Evolutionary conservation across 2,113 vertebrate species (phyloP), one percentile per base, ranked within the genome.

Genomic region (Podarcis cretensis): DNA sequence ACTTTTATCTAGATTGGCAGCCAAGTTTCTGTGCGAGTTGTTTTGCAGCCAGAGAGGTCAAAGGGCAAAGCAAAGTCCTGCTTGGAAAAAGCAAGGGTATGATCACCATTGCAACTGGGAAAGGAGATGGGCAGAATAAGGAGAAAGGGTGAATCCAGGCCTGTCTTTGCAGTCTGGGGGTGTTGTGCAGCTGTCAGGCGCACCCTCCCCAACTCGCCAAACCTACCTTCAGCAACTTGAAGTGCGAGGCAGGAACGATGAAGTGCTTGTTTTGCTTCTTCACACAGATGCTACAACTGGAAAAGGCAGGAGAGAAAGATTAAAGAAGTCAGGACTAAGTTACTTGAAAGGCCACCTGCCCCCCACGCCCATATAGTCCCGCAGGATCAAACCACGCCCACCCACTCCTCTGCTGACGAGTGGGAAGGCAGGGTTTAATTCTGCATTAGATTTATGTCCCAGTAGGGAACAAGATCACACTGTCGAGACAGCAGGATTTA

Each of bases 251-350:
- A 21, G 98, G 98, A 66, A 99, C 98, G 71, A 99, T 99, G 94
- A 99, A 99, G 93, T 99, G 98, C 90, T 93, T 96, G 93, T 99
- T 99, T 96, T 99, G 98, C 95, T 99, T 99, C 97, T 98, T 99
- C 87, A 96, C 98, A 93, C 99, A 99, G 95, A 99, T 98, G 93
- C 98, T 99, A 95, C 99, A 99, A 83, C 99, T 99, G 95, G 35
- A 93, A 65, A 96, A 9, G 32, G 6, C 16, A 54, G 27, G 81
- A 83, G 37, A 30, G 43, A 14, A 21, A 54, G 30, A 54, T 18
- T 3, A 35, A 13, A 12, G 13, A 35, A 7, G 6, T 74, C 35
- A 32, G 18, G 73, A 35, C 13, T n/a, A 32, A 16, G 3, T 13
- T 32, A 16, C 18, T n/a, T n/a, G 30, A 14, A n/a, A n/a, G n/a